Evolutionary conservation across 2,113 vertebrate genomes (phyloP).

Genomic region (Actinemys pallida): DNA sequence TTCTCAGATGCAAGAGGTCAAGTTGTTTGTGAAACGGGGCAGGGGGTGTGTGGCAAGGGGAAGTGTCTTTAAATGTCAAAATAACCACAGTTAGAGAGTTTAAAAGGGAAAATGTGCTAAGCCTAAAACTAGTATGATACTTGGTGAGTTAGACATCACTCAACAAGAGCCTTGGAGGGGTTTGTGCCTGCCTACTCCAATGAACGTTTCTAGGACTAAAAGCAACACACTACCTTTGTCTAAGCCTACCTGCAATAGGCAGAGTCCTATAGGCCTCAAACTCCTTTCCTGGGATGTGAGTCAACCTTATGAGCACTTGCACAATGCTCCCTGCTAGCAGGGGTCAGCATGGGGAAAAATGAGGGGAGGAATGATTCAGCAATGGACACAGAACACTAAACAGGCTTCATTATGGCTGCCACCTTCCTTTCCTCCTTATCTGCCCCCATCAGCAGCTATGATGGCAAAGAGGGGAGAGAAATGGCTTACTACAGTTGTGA

Average conservation of each 20-base stretch:
- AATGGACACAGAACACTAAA: background rate
- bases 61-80: background rate
- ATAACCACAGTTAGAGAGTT: background rate
- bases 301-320: background rate
- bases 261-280: background rate
- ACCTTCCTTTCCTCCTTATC: background rate
- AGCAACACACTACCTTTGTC: background rate
- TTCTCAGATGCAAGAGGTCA: background rate
- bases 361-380: background rate
- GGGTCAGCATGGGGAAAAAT: background rate
- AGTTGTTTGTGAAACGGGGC: background rate
- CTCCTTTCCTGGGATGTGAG: background rate
- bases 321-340: no score
- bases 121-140: background rate
- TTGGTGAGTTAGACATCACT: background rate
- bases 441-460: background rate
- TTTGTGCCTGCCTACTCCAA: background rate
- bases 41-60: fast-evolving
- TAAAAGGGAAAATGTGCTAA: background rate
- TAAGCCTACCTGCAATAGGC: no score
- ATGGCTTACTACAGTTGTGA: background rate
- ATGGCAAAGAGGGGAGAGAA: background rate
- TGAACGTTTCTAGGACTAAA: background rate
- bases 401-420: background rate
- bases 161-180: background rate